A percentile compares a stretch with the other conserved stretches of the same genome.
Conservation (phyloP, 2,113 vertebrate species). For the Platichthys flesus region DNA sequence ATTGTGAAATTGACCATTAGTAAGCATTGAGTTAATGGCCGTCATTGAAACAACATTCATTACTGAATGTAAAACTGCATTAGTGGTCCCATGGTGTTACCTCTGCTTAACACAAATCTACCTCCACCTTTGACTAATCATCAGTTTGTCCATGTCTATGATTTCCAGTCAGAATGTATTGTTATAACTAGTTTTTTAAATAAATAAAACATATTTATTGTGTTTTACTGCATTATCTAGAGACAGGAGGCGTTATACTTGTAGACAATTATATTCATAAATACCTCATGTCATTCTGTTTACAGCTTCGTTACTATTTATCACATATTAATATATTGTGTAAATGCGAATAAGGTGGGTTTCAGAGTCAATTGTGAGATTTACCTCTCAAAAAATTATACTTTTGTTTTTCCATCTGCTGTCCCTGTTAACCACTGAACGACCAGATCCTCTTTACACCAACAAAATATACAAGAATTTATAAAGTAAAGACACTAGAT, state of each 20-base stretch:
- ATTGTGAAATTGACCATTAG: conserved; percentile 29
- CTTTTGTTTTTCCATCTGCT: neutral
- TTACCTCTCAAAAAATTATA: neutral
- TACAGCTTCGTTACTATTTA: neutral
- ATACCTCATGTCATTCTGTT: no score
- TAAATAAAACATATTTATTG: no score
- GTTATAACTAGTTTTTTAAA: no score
- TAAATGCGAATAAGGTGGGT: neutral
- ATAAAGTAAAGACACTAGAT: neutral
- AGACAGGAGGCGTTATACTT: no score
- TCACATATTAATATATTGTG: neutral
- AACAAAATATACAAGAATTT: neutral
- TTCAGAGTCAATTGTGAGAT: neutral
- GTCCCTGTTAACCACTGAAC: neutral
- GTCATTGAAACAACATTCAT: neutral
- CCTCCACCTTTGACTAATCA: neutral
- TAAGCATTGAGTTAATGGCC: neutral
- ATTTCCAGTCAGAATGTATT: neutral
- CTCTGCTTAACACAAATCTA: neutral
- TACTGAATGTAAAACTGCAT: neutral
- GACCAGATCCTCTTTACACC: neutral
- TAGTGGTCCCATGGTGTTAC: neutral
- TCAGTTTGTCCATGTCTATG: no score
- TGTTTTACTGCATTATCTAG: neutral
- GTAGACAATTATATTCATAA: no score